These are phyloP conservation scores for Athetis lepigone DNA, from an alignment of 2,888 invertebrate genomes.

Conservation along the genomic window DNA sequence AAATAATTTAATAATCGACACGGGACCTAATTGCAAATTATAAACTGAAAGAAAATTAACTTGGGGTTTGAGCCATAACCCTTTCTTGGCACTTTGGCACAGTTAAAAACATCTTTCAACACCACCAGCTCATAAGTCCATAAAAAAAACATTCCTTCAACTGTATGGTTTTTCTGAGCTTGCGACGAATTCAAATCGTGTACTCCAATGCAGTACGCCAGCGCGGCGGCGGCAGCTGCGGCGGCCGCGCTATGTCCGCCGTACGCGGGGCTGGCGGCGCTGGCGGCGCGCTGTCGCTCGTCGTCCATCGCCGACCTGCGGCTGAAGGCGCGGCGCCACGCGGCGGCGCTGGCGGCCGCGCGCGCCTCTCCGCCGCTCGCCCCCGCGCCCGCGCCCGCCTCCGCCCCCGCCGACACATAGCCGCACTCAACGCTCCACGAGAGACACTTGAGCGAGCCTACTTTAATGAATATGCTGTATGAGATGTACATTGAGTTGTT, in stretches of 20 bases:
- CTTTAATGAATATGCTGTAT: too few species aligned
- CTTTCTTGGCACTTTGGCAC: too few species aligned
- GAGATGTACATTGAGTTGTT: not conserved
- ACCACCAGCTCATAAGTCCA: too few species aligned
- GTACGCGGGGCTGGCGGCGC: slow-evolving; percentile 94
- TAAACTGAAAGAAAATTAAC: too few species aligned
- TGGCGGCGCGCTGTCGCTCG: slow-evolving; percentile 95
- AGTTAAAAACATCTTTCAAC: too few species aligned
- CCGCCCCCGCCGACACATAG: slow-evolving; percentile 81
- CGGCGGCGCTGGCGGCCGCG: slow-evolving; percentile 95
- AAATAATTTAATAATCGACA: too few species aligned
- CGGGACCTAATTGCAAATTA: too few species aligned
- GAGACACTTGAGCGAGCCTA: not conserved
- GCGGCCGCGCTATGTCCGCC: slow-evolving; percentile 92
- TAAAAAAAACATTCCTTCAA: too few species aligned
- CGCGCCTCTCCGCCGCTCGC: slow-evolving; percentile 75
- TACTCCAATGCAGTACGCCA: slow-evolving; percentile 79
- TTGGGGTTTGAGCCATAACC: too few species aligned
- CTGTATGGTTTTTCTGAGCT: too few species aligned
- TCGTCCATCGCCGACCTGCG: slow-evolving; percentile 98
- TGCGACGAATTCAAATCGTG: not conserved
- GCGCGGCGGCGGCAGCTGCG: slow-evolving; percentile 85
- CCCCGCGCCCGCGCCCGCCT: slow-evolving; percentile 68
- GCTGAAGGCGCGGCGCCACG: slow-evolving; percentile 97
- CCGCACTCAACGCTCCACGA: slow-evolving; percentile 43